Base-by-base conservation (phyloP, 2,888 invertebrate species). In the Hermaeophaga mercurialis region DNA sequence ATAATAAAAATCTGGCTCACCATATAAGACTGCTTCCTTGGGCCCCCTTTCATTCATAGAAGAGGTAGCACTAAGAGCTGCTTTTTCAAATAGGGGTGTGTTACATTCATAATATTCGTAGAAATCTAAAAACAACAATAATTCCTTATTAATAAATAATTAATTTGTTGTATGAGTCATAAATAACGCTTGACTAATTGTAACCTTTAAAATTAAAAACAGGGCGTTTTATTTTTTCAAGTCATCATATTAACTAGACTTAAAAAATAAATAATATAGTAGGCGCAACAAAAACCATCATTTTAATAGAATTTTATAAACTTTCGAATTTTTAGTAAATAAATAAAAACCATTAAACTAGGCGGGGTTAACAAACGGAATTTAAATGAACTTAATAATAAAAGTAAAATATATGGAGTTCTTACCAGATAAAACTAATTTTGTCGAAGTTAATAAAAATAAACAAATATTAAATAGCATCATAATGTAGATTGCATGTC, bases 1-100 rank as follows among this genome's bases (percentile, higher is more conserved):
- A 50, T 26, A 15, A 24, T 19, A 14, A 43, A 43, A 34, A 31
- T 43, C n/a, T 43, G 44, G 75, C 86, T 87, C 84, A 94, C 94
- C 92, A 82, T 92, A 86, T 69, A 94, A 81, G 72, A 85, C 83
- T 28, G 93, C 93, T 82, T 94, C 90, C 59, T 89, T 84, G n/a
- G 94, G 88, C 57, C 91, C 92, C 74, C 94, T 83, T 67, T 91
- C 91, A 45, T 85, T 82, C 57, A 93, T 80, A 66, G 87, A 88
- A 12, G 93, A 91, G 34, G 94, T 93, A 19, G 94, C 93, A 60
- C 84, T 85, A 63, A 94, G 77, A 59, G 82, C 85, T 59, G 93
- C 87, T 68, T 79, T 83, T 43, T 87, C 86, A 73, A 94, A 80
- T 56, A 94, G 80, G 7, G 93, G 89, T 68, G 85, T 84, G 75